Evolutionary conservation across 2,888 invertebrate species (phyloP).

Genomic region (Helleia helle): DNA sequence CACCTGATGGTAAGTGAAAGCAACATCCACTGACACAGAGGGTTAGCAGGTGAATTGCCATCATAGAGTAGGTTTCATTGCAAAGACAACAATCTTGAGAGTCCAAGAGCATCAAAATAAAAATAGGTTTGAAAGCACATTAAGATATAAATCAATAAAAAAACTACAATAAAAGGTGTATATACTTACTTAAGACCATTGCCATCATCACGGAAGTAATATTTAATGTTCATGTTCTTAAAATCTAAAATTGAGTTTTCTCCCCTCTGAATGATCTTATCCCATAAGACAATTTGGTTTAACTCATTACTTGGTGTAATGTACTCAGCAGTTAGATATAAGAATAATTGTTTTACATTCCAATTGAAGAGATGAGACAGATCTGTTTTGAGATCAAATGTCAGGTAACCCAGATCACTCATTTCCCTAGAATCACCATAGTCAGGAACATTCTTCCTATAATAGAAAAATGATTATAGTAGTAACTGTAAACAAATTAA

Average conservation of each 20-base stretch:
- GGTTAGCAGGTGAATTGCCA: too few relatives aligned
- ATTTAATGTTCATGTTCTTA: conserved; percentile 96
- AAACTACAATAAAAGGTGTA: not conserved
- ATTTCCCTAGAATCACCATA: conserved; percentile 94
- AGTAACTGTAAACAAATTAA: too few relatives aligned
- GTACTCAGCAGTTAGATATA: conserved; percentile 98
- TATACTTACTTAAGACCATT: conserved; percentile 90
- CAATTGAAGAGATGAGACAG: conserved; percentile 95
- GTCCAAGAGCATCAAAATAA: too few relatives aligned
- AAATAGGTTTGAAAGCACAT: too few relatives aligned
- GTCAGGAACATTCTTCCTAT: conserved; percentile 96
- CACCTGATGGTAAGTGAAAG: too few relatives aligned
- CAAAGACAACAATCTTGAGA: too few relatives aligned
- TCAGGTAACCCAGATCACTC: conserved; percentile 95
- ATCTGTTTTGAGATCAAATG: conserved; percentile 95
- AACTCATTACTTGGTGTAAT: conserved; percentile 88
- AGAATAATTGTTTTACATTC: conserved; percentile 98
- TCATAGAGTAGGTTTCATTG: too few relatives aligned
- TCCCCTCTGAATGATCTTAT: conserved; percentile 95
- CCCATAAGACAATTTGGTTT: conserved; percentile 98
- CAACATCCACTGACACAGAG: too few relatives aligned
- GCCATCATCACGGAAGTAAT: conserved; percentile 99
- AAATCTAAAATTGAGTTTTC: conserved; percentile 95
- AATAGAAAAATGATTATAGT: too few relatives aligned
- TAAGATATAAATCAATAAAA: too few relatives aligned